phyloP scores from a whole-genome alignment of 2,888 invertebrate species.

The Phania funesta region DNA sequence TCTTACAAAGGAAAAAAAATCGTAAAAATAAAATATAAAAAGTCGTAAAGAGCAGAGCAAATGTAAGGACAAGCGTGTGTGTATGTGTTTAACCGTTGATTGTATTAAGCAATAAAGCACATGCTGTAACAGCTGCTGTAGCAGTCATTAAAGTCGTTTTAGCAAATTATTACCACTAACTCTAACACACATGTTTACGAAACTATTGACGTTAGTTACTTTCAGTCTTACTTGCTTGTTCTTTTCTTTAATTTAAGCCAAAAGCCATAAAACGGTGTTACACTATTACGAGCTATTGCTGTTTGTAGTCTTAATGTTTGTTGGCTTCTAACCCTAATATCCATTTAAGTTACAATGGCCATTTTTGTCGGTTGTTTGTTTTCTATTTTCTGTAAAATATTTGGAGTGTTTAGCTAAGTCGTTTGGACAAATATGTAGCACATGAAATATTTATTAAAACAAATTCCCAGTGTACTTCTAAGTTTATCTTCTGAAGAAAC shows the following conservation, averaged over 20 bases:
- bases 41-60: slow-evolving; percentile 2
- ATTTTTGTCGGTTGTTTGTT: not conserved
- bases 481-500: not conserved
- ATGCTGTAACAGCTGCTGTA: not conserved
- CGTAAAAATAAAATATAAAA: not conserved
- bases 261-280: not conserved
- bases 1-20: not conserved
- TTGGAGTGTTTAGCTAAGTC: slow-evolving; percentile 35
- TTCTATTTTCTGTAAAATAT: not conserved
- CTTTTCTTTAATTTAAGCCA: slow-evolving; percentile 1
- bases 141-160: not conserved
- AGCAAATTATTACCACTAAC: not conserved
- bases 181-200: not conserved
- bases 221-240: not conserved
- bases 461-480: slow-evolving; percentile 22
- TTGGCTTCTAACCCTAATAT: not conserved
- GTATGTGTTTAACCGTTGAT: slow-evolving; percentile 27
- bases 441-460: slow-evolving; percentile 66
- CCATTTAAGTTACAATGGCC: not conserved
- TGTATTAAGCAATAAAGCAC: not conserved
- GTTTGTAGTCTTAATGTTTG: not conserved
- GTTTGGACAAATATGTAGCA: slow-evolving; percentile 63
- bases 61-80: no score
- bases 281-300: not conserved
- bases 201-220: not conserved